Base-by-base conservation (phyloP, 2,113 vertebrate genomes). In the Salvelinus namaycush region DNA sequence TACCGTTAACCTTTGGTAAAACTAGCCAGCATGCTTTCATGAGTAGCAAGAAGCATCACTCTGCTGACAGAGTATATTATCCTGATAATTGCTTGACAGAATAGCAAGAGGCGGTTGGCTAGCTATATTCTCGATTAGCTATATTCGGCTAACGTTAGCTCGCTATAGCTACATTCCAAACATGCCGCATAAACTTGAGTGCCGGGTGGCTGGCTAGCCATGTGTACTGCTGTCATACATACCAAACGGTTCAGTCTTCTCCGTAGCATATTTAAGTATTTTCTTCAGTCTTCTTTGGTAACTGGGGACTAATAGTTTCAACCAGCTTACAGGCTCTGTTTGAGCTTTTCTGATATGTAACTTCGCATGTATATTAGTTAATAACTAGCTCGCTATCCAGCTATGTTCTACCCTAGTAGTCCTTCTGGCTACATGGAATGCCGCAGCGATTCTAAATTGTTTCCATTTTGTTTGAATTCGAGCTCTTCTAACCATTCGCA, bases 221-320 rank as follows among this genome's bases (percentile, higher is more conserved):
- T 49, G 75, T 75, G 70, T 76, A 64, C 74, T 24, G 65, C 70
- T 39, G 39, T 12, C 39, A 69, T 85, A 93, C 94, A 82, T 92
- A 94, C 94, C 93, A 91, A 77, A 54, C 82, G 88, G 75, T 89
- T 93, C 16, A 94, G 85, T 74, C 89, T 86, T 79, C 93, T 93
- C 76, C 94, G 91, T 9, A 94, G 83, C 93, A 94, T 94, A 84
- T 85, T 91, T 79, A 75, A 57, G 68, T 70, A 60, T 69, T 74
- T 72, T 68, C 44, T n/a, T 54, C 27, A 18, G 27, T 87, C 75
- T 79, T 85, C 76, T 89, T 77, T 76, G 71, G 72, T 84, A 70
- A 74, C 20, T 68, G 83, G 76, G 78, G 71, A 79, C 87, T 88
- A 86, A 78, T 86, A 29, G 84, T 84, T 74, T 88, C 83, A 79